phyloP scores from a whole-genome alignment of 2,888 invertebrate genomes.

The Myathropa florea region DNA sequence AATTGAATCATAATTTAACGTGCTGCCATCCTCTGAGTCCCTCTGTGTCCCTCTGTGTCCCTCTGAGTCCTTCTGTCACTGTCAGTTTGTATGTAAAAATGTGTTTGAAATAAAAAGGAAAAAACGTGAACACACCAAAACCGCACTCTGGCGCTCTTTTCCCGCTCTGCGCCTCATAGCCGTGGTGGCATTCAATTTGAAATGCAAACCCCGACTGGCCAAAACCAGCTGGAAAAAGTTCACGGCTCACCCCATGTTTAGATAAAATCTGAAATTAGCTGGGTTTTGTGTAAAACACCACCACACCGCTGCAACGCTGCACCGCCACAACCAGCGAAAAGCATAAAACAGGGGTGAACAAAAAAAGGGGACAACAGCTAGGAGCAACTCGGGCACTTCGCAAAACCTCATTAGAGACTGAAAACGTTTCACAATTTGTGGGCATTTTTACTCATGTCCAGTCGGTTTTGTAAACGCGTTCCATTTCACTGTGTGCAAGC shows the following conservation, averaged over 20 bases:
- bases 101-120: not conserved
- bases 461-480: conserved; percentile 51
- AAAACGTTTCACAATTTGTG: conserved; percentile 60
- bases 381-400: conserved; percentile 14
- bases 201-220: conserved; percentile 14
- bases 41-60: not conserved
- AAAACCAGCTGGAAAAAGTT: conserved; percentile 43
- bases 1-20: conserved; percentile 56
- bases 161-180: not conserved
- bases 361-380: not conserved
- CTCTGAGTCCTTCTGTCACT: not conserved
- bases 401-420: conserved; percentile 67
- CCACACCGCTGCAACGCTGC: not conserved
- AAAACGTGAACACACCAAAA: not conserved
- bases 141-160: not conserved
- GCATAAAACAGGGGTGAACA: no score
- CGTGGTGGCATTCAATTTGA: conserved; percentile 5
- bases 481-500: not conserved
- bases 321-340: not conserved
- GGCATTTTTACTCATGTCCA: conserved; percentile 56
- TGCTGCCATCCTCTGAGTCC: not conserved
- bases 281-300: conserved; percentile 53
- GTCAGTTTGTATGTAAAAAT: not conserved
- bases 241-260: conserved; percentile 27
- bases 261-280: conserved; percentile 68